Evolutionary conservation across 2,797 vertebrate genomes (phyloP).

Genomic region (Bradypus variegatus): DNA sequence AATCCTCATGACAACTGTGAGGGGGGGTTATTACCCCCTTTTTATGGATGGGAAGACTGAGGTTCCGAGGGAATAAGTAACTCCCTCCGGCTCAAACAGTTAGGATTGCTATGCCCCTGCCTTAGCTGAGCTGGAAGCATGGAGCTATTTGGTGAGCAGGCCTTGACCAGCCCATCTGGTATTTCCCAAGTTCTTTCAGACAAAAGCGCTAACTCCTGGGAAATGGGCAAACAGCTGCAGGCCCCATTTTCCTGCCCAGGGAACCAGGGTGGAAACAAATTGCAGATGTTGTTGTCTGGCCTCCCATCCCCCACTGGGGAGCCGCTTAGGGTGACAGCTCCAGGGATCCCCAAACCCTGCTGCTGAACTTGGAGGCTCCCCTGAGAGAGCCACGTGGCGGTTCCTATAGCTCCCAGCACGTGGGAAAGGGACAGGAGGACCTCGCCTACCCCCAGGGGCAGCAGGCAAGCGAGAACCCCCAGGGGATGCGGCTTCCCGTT

Average conservation of each 20-base stretch:
- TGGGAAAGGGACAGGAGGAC: background rate
- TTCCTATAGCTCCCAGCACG: slow-evolving; percentile 17
- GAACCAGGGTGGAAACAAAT: background rate
- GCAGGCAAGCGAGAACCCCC: background rate
- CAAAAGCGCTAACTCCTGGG: background rate
- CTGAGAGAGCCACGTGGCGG: background rate
- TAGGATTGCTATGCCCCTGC: background rate
- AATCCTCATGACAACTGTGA: background rate
- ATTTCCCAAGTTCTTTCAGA: background rate
- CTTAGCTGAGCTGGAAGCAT: background rate
- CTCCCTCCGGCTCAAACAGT: background rate
- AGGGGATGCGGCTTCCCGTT: background rate
- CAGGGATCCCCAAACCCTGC: background rate
- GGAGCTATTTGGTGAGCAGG: background rate
- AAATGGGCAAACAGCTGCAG: background rate
- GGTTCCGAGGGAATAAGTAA: background rate
- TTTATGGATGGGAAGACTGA: background rate
- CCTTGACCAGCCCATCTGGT: background rate
- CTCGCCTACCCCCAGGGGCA: background rate
- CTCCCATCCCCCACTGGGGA: background rate
- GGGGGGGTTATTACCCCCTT: background rate
- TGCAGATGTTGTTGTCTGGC: background rate
- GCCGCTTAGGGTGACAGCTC: background rate
- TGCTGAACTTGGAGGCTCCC: background rate
- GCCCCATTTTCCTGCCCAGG: background rate